Evolutionary conservation across 2,888 invertebrate genomes (phyloP), one percentile per base, ranked within the genome.

Genomic region (Chrysotoxum bicinctum): DNA sequence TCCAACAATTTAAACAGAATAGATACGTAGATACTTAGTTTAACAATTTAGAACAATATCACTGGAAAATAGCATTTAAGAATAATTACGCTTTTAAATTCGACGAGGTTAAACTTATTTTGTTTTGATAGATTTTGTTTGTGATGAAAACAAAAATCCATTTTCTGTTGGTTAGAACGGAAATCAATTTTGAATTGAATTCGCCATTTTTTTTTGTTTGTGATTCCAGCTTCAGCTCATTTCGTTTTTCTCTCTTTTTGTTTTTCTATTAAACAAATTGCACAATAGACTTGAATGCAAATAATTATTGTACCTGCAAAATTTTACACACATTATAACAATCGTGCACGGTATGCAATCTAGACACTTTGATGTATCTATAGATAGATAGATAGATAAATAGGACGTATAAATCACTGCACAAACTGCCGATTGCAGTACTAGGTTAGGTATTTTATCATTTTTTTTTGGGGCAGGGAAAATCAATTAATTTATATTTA

Each of bases 221-320:
- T 62, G 23, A 72, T 74, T 74, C 26, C 79, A 79, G 79, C 74
- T 69, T 70, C 64, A 74, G 74, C 83, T 83, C 58, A 73, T 50
- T 80, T 75, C 37, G 32, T 19, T 68, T 68, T 43, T 26, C n/a
- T 37, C 14, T 37, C n/a, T 48, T 26, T 35, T 26, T n/a, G 12
- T 48, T 45, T 19, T 64, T 23, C 2, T 16, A 40, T 66, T 60
- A 35, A 45, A 37, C 8, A 35, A 45, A 52, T 84, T 84, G 75
- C 84, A 84, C 84, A 84, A 80, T 75, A 60, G 75, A 84, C 72
- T 80, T 62, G 45, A 72, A 70, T 75, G 80, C 75, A 80, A 74
- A 84, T 80, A 74, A 48, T 37, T 14, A 26, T 45, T 66, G 58
- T 75, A 80, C 66, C 75, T 84, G 75, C 80, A 43, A 58, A 60